Conservation (phyloP, 2,113 vertebrate species). For the Poeciliopsis occidentalis region DNA sequence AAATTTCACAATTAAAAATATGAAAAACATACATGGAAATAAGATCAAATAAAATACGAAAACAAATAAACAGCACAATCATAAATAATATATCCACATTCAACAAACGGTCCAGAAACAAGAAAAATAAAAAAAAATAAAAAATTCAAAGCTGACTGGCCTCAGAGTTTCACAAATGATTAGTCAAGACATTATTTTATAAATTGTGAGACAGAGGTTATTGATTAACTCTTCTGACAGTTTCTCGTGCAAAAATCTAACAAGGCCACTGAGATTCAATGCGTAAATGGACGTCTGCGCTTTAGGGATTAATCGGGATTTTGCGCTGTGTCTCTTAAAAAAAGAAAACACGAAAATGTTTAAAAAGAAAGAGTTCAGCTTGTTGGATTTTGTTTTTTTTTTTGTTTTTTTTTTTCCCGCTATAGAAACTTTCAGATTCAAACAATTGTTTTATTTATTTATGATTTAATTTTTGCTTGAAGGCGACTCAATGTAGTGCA, state of each 20-base stretch:
- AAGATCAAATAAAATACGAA: neutral
- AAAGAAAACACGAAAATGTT: neutral
- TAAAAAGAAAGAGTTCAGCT: neutral
- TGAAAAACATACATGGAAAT: neutral
- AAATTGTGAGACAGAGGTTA: neutral
- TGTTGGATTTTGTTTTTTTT: too few species aligned
- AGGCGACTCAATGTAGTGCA: too few species aligned
- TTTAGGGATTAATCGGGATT: neutral
- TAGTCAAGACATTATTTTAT: neutral
- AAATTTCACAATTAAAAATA: neutral
- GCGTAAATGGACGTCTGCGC: neutral
- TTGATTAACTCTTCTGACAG: neutral
- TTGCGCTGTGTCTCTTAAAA: neutral
- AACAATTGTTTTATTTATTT: too few species aligned
- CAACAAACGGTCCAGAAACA: neutral
- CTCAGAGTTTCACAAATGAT: neutral
- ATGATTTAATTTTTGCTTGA: too few species aligned
- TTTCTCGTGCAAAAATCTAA: neutral
- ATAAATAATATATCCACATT: neutral
- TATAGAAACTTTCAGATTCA: neutral
- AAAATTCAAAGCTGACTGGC: neutral
- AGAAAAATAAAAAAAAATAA: too few species aligned
- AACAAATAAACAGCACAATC: neutral
- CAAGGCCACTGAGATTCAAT: neutral
- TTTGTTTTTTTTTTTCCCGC: too few species aligned